Percentiles rank a stretch among this genome's conserved stretches.
Evolutionary conservation across 2,113 vertebrate genomes (phyloP).

Genomic region (Thunnus maccoyii): DNA sequence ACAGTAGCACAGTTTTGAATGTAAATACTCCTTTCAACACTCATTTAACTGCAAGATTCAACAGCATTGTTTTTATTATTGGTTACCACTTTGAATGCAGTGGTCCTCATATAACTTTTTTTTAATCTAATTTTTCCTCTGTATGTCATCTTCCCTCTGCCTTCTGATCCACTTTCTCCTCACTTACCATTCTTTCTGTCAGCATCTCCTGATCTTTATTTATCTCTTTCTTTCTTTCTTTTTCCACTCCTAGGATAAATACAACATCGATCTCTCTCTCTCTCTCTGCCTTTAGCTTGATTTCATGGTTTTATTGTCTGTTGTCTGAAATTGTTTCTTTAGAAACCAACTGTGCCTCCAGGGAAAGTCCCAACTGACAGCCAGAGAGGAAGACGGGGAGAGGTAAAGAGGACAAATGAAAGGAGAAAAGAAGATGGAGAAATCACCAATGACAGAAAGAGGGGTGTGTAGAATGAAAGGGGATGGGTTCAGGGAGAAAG

Average conservation of each 20-base stretch:
- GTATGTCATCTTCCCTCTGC: conserved; percentile 12
- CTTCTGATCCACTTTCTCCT: conserved; percentile 16
- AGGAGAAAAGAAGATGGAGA: conserved; percentile 37
- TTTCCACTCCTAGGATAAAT: conserved; percentile 23
- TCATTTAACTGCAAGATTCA: not conserved
- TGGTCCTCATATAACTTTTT: not conserved
- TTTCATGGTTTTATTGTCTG: conserved; percentile 48
- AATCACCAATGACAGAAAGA: conserved; percentile 31
- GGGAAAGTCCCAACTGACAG: conserved; percentile 56
- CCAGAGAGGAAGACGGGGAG: conserved; percentile 28
- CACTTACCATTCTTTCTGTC: conserved; percentile 36
- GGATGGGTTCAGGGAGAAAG: not conserved
- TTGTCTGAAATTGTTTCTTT: conserved; percentile 50
- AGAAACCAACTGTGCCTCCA: conserved; percentile 36
- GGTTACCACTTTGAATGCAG: not conserved
- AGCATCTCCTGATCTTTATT: conserved; percentile 31
- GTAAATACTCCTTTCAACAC: not conserved
- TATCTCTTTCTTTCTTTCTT: conserved; percentile 22
- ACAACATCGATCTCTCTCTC: not conserved
- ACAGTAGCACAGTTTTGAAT: too few relatives aligned
- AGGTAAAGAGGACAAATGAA: conserved; percentile 39
- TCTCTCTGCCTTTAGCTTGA: conserved; percentile 19
- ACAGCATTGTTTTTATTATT: not conserved
- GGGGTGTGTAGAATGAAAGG: conserved; percentile 7
- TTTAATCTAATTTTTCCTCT: not conserved